phyloP scores from a whole-genome alignment of 2,797 vertebrate species.

The Myiotriccus ornatus region DNA sequence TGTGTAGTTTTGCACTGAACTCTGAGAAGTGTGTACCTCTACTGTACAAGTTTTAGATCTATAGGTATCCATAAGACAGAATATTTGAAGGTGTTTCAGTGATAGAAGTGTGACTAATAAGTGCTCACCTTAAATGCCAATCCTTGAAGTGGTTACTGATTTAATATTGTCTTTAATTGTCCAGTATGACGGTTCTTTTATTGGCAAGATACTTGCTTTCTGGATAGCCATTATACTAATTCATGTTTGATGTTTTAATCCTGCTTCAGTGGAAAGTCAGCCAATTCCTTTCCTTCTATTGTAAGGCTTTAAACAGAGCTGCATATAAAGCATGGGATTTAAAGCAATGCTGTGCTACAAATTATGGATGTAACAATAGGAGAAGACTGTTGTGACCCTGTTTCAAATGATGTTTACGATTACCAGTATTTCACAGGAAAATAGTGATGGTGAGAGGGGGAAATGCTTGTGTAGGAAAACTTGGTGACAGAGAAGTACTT shows the following conservation, averaged over 20 bases:
- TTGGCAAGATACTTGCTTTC: neutral
- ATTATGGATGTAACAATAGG: constrained; percentile 7
- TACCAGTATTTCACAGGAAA: neutral
- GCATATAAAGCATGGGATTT: neutral
- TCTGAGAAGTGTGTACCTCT: neutral
- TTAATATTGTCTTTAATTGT: neutral
- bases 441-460: too few relatives aligned
- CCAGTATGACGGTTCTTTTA: neutral
- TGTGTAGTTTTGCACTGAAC: neutral
- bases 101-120: neutral
- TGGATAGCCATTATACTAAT: neutral
- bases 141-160: neutral
- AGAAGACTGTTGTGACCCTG: neutral
- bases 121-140: neutral
- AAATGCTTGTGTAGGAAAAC: neutral
- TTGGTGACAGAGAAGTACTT: neutral
- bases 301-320: constrained; percentile 15
- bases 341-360: constrained; percentile 21
- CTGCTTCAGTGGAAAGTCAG: constrained; percentile 3
- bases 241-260: constrained; percentile 45
- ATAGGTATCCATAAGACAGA: neutral
- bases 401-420: neutral
- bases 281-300: constrained; percentile 9
- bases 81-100: neutral
- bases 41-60: neutral